phyloP scores from a whole-genome alignment of 2,113 vertebrate species.

The Limanda limanda region DNA sequence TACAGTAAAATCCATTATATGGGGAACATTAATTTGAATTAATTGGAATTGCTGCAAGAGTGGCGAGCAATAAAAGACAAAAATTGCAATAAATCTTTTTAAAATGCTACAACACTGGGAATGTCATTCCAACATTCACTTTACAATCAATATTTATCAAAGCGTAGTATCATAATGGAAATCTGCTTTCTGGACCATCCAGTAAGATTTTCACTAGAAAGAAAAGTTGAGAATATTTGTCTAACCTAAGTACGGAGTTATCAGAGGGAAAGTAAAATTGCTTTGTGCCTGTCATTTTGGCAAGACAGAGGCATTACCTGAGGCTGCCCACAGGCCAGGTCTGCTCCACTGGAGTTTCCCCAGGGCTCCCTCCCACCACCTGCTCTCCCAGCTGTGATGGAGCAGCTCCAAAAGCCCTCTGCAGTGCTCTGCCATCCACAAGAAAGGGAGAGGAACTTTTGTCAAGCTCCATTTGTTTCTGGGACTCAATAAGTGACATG shows the following conservation, averaged over 20 bases:
- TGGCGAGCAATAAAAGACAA: neutral
- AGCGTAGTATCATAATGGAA: neutral
- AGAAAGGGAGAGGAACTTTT: constrained; percentile 43
- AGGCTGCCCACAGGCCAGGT: constrained; percentile 61
- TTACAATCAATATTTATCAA: neutral
- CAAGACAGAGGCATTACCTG: constrained; percentile 50
- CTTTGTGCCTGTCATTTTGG: constrained; percentile 39
- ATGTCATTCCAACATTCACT: neutral
- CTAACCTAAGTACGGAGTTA: constrained; percentile 19
- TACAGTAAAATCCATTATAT: too few relatives aligned
- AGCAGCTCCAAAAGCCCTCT: constrained; percentile 55
- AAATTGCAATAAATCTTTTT: neutral
- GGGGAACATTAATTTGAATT: too few relatives aligned
- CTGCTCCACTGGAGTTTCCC: constrained; percentile 58
- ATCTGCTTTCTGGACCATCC: neutral
- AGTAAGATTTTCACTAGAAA: neutral
- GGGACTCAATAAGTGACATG: constrained; percentile 42
- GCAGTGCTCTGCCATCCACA: constrained; percentile 47
- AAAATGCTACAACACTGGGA: neutral
- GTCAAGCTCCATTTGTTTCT: constrained; percentile 48
- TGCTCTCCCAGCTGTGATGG: constrained; percentile 73
- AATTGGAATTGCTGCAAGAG: too few relatives aligned
- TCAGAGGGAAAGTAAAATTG: constrained; percentile 29
- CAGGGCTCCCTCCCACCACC: constrained; percentile 57
- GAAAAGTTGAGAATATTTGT: neutral